Evolutionary conservation across 2,888 invertebrate species (phyloP), one percentile per base, ranked within the genome.

Genomic region (Agrotis puta): DNA sequence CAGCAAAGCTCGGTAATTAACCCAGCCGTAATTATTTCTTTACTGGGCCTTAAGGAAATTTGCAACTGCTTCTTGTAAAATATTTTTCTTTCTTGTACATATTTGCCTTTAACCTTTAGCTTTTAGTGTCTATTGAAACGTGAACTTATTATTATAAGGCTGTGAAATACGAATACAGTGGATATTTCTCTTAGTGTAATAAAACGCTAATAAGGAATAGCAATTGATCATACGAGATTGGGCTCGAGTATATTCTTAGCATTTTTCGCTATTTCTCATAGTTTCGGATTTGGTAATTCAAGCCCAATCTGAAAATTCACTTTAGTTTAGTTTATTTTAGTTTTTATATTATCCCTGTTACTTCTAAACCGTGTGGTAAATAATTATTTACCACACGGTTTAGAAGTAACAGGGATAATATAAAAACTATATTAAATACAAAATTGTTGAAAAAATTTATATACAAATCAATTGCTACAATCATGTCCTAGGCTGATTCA

Each of bases 21-120:
- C 62, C 67, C 54, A 39, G 75, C 58, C 63, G 57, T 75, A 72
- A 81, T 81, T 72, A 79, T 73, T 71, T 57, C 68, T 75, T 73
- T 61, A 65, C 58, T 33, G 39, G 5, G 16, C 14, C 63, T 27
- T 48, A 45, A 66, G 51, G 64, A 64, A 70, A 61, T 71, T 77
- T 58, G 58, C 59, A 70, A 69, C 50, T 57, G 64, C 53, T 70
- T 63, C 50, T 75, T 68, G 47, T 64, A 54, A 70, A 70, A 64
- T 53, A 54, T 70, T 79, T 77, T 67, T 50, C 53, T 73, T 73
- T 73, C 47, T 70, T 64, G 45, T 11, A 51, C 20, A 61, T 57
- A 27, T 53, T 72, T 68, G 9, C 22, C 45, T 33, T 33, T 39
- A 11, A 11, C 39, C 39, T 39, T 53, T 43, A 70, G 51, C 58